A percentile compares a stretch with the other conserved stretches of the same genome.
phyloP scores from a whole-genome alignment of 2,113 vertebrate genomes.

The Actenoides hombroni region DNA sequence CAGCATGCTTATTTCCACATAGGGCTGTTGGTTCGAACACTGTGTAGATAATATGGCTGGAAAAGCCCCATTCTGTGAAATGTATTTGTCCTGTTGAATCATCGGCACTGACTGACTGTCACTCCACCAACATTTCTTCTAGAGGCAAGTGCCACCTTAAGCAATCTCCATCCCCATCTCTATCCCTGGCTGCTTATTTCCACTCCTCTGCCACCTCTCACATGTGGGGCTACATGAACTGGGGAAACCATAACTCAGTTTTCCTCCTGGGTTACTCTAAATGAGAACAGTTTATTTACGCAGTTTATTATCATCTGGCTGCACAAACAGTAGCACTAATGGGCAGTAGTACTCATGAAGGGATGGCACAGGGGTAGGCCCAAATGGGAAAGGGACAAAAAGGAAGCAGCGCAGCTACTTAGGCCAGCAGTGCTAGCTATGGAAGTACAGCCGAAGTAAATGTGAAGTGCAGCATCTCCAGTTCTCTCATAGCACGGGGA shows the following conservation, averaged over 20 bases:
- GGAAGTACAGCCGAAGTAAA: not conserved
- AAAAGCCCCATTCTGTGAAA: not conserved
- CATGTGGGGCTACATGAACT: not conserved
- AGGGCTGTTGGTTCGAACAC: not conserved
- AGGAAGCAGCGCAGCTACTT: not conserved
- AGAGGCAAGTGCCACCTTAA: not conserved
- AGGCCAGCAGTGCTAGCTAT: not conserved
- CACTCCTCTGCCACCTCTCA: not conserved
- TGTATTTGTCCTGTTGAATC: not conserved
- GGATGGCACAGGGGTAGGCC: not conserved
- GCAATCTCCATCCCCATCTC: not conserved
- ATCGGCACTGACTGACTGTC: not conserved
- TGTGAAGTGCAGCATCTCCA: accelerated
- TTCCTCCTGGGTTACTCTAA: not conserved
- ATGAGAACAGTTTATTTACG: not conserved
- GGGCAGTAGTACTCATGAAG: not conserved
- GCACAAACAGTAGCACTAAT: not conserved
- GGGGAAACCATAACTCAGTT: not conserved
- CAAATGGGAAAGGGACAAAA: not conserved
- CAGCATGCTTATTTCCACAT: not conserved
- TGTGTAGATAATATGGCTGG: not conserved
- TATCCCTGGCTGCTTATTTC: not conserved
- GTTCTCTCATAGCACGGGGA: not conserved
- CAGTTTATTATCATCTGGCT: not conserved
- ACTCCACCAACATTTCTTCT: not conserved